Evolutionary conservation across 2,888 invertebrate genomes (phyloP).

Genomic region (Sisyra terminalis): DNA sequence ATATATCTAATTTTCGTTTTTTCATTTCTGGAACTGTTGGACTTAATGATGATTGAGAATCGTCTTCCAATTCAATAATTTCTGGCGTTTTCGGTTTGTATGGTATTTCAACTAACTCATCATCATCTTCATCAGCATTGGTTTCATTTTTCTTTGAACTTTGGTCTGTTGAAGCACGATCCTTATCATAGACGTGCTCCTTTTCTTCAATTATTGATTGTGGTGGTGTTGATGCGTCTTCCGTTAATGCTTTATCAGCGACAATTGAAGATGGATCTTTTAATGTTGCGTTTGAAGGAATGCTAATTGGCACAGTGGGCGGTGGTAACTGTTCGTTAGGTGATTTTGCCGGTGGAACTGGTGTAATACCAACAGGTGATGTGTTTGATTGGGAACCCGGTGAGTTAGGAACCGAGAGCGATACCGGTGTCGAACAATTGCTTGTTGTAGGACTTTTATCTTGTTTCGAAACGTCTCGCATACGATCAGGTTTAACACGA

Average conservation of each 20-base stretch:
- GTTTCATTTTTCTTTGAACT: not conserved
- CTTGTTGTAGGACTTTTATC: conserved; percentile 11
- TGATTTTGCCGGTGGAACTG: conserved; percentile 27
- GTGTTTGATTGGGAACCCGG: conserved; percentile 14
- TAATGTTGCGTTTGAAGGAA: conserved; percentile 21
- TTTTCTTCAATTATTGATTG: conserved; percentile 30
- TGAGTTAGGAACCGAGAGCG: conserved; percentile 15
- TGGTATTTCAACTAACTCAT: conserved; percentile 30
- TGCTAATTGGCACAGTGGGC: conserved; percentile 20
- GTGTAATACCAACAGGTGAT: conserved; percentile 8
- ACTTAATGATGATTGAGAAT: conserved; percentile 10
- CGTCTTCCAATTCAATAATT: conserved; percentile 39
- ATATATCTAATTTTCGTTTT: conserved; percentile 53
- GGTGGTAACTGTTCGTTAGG: conserved; percentile 20
- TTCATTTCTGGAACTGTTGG: conserved; percentile 32
- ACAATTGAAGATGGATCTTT: conserved; percentile 20
- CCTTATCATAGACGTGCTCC: conserved; percentile 29
- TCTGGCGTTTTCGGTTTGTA: conserved; percentile 45
- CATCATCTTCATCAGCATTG: conserved; percentile 10
- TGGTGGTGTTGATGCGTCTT: conserved; percentile 25
- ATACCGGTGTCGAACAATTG: conserved; percentile 20
- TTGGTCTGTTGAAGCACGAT: conserved; percentile 8
- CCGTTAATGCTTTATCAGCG: conserved; percentile 15
- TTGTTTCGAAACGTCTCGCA: conserved; percentile 17
- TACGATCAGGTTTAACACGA: conserved; percentile 44